Evolutionary conservation across 1,140 invertebrate species (phyloP), one percentile per base, ranked within the genome.

Genomic region (Leptopilina clavipes): DNA sequence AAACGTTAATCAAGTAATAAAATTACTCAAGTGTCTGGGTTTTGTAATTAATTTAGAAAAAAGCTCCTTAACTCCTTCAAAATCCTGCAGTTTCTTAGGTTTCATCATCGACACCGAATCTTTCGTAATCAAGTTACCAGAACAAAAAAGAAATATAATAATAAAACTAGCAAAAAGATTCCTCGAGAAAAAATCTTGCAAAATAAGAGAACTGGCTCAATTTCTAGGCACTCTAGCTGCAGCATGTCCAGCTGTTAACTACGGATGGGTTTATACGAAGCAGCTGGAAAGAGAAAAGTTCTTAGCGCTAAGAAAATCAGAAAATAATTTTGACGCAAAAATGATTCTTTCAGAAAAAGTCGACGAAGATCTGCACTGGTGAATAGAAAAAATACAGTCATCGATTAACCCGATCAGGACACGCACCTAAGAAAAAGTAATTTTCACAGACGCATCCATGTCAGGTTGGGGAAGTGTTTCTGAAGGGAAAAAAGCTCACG

Each of bases 371-470:
- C n/a, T n/a, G n/a, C n/a, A n/a, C n/a, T n/a, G n/a, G n/a, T n/a
- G n/a, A n/a, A n/a, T n/a, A n/a, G n/a, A n/a, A n/a, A n/a, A n/a
- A n/a, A n/a, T n/a, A n/a, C n/a, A n/a, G n/a, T n/a, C n/a, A n/a
- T n/a, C n/a, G n/a, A n/a, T n/a, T n/a, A n/a, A n/a, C n/a, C n/a
- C n/a, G n/a, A n/a, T n/a, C n/a, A n/a, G n/a, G n/a, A n/a, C n/a
- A n/a, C n/a, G n/a, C n/a, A n/a, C n/a, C n/a, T n/a, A n/a, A n/a
- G n/a, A n/a, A n/a, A n/a, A n/a, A n/a, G n/a, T n/a, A 17, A 79
- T 80, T 17, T 80, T 74, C 74, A 44, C 70, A 44, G 76, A 77
- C 40, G 78, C 72, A 0, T 77, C 78, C 12, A 3, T 37, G 37
- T 40, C 75, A 3, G 78, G 75, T 18, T 77, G 75, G 78, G 76